Conservation (phyloP, 2,888 invertebrate species). For the Protonemura montana region DNA sequence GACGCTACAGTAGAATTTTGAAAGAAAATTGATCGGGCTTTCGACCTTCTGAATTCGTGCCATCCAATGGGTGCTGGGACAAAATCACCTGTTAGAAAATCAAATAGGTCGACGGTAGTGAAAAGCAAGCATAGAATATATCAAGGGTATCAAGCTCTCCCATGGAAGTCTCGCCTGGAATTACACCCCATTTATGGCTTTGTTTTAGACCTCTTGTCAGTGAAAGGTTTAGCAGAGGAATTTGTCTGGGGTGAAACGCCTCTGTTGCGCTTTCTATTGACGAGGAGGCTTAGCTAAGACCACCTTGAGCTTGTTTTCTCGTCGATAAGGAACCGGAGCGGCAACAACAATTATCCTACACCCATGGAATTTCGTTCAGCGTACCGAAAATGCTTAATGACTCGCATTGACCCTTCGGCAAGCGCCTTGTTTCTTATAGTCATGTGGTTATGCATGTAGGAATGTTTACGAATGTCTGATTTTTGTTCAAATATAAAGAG, state of each 20-base stretch:
- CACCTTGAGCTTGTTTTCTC: slow-evolving; percentile 48
- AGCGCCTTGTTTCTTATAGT: too few relatives aligned
- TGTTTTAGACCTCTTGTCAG: slow-evolving; percentile 30
- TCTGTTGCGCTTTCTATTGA: slow-evolving; percentile 33
- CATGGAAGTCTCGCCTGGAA: not conserved
- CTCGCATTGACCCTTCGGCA: slow-evolving; percentile 22
- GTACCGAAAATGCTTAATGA: slow-evolving; percentile 28
- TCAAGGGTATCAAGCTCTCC: not conserved
- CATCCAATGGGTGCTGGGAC: not conserved
- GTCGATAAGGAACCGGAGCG: slow-evolving; percentile 44
- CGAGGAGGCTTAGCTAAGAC: slow-evolving; percentile 46
- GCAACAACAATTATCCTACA: slow-evolving; percentile 48
- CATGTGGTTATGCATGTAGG: too few relatives aligned
- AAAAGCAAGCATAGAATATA: not conserved
- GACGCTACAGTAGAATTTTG: slow-evolving; percentile 46
- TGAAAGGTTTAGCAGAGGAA: not conserved
- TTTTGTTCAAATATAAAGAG: too few relatives aligned
- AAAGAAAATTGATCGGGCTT: slow-evolving; percentile 42
- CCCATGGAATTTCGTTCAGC: slow-evolving; percentile 41
- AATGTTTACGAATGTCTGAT: too few relatives aligned
- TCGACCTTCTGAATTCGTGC: slow-evolving; percentile 46
- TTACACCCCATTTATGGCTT: slow-evolving; percentile 32
- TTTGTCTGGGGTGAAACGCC: not conserved
- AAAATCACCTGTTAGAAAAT: not conserved
- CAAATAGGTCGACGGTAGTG: not conserved